Conservation (phyloP, 2,113 vertebrate genomes). For the Serranochromis macrocephalus region DNA sequence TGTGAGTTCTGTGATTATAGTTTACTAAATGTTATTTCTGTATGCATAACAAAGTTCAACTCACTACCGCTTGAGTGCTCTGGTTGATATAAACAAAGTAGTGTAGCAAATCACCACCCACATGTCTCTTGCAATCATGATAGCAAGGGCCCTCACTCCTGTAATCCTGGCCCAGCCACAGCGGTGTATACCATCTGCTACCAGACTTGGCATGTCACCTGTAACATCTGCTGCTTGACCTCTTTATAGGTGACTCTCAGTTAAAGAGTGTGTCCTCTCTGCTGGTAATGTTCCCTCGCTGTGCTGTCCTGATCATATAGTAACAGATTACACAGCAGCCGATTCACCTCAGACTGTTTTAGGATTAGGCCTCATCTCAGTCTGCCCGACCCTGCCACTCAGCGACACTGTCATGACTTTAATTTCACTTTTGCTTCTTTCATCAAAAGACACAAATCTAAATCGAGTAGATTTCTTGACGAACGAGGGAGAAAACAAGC, state of each 20-base stretch:
- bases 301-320: not conserved
- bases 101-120: not conserved
- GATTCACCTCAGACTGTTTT: not conserved
- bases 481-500: not conserved
- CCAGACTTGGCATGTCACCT: constrained; percentile 28
- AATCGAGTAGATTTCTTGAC: not conserved
- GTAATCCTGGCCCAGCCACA: not conserved
- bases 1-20: not conserved
- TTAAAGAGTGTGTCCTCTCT: constrained; percentile 35
- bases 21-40: not conserved
- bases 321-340: not conserved
- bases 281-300: not conserved
- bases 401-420: not conserved
- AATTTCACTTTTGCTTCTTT: not conserved
- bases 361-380: not conserved
- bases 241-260: constrained; percentile 27
- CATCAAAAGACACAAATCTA: not conserved
- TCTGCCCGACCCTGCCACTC: not conserved
- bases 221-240: constrained; percentile 46
- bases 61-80: not conserved
- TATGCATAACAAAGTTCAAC: not conserved
- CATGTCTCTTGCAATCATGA: not conserved
- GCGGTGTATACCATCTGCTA: constrained; percentile 35
- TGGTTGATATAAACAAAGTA: not conserved
- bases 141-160: not conserved